These are phyloP conservation scores for Brienomyrus brachyistius DNA, from an alignment of 2,113 vertebrate genomes.

Conservation along the genomic window DNA sequence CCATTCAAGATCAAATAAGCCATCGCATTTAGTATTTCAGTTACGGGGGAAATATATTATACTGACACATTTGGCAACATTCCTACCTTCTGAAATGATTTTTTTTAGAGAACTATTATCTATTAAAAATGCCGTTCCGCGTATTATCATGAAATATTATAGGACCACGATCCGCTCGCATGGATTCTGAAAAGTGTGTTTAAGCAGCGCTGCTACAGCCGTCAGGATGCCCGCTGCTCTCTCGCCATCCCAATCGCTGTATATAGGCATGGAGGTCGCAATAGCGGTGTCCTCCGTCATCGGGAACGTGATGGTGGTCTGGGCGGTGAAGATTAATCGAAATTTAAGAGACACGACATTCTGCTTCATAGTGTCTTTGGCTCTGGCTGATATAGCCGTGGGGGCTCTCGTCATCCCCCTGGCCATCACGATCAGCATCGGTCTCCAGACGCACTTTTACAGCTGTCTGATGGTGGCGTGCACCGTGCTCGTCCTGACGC, in stretches of 20 bases:
- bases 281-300: constrained; percentile 86
- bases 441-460: constrained; percentile 84
- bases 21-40: neutral
- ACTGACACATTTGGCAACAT: neutral
- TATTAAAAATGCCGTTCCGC: neutral
- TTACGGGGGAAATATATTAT: neutral
- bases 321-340: constrained; percentile 93
- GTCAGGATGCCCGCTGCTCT: constrained; percentile 64
- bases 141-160: neutral
- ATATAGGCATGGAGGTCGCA: constrained; percentile 87
- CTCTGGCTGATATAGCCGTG: constrained; percentile 87
- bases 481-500: constrained; percentile 89
- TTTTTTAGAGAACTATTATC: neutral
- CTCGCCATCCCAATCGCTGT: constrained; percentile 70
- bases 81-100: neutral
- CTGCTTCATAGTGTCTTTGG: constrained; percentile 91
- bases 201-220: neutral
- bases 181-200: neutral
- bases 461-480: constrained; percentile 92
- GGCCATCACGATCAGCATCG: constrained; percentile 89
- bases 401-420: constrained; percentile 91
- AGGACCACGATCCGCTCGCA: neutral
- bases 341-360: constrained; percentile 89
- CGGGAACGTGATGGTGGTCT: constrained; percentile 94
- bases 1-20: neutral